Conservation (phyloP, 2,797 vertebrate genomes). For the Hemitrygon akajei region DNA sequence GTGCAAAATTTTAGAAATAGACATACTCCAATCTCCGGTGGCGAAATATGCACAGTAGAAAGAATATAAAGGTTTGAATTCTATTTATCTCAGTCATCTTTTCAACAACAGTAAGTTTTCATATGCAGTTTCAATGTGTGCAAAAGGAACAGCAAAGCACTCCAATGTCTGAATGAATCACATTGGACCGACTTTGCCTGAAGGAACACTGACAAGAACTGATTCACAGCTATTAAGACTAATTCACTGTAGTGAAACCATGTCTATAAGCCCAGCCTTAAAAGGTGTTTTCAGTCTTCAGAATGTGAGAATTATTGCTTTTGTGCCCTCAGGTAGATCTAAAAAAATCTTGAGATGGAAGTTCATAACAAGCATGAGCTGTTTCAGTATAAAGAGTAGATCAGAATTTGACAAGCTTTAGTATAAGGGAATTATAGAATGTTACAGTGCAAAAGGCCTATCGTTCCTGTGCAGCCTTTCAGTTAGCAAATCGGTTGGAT, state of each 20-base stretch:
- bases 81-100: conserved; percentile 6
- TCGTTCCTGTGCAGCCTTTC: not conserved
- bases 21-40: not conserved
- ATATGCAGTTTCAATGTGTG: not conserved
- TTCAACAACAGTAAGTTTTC: not conserved
- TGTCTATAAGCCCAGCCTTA: not conserved
- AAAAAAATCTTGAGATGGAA: conserved; percentile 7
- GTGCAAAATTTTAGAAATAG: conserved; percentile 3
- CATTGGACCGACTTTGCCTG: conserved; percentile 22
- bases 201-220: conserved; percentile 35
- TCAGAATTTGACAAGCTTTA: not conserved
- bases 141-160: conserved; percentile 11
- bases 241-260: conserved; percentile 23
- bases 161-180: conserved; percentile 1
- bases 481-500: not conserved
- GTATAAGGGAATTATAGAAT: not conserved
- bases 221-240: conserved; percentile 35
- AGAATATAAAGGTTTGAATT: not conserved
- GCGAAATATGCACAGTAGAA: not conserved
- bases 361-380: not conserved
- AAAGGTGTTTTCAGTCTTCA: conserved; percentile 22
- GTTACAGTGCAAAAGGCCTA: not conserved
- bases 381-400: not conserved
- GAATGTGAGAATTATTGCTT: conserved; percentile 35
- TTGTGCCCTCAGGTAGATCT: conserved; percentile 17